phyloP scores from a whole-genome alignment of 1,140 invertebrate genomes.

The Bombus terrestris region DNA sequence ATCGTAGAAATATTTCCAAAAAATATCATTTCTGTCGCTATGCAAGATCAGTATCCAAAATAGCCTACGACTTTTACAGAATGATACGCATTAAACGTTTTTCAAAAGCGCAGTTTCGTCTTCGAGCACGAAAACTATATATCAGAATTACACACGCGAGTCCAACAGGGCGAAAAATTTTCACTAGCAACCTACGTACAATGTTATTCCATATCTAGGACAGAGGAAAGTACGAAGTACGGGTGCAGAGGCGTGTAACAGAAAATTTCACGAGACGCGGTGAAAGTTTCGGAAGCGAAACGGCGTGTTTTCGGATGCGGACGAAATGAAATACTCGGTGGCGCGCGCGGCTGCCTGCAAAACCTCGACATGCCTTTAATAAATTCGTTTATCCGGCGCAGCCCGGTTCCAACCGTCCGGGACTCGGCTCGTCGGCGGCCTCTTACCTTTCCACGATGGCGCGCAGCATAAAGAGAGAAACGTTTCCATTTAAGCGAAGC shows the following conservation, averaged over 20 bases:
- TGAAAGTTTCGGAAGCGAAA: not conserved
- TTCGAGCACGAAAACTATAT: too few species aligned
- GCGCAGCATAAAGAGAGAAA: constrained; percentile 67
- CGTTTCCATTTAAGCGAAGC: constrained; percentile 74
- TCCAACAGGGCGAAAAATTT: not conserved
- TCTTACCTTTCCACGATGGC: constrained; percentile 63
- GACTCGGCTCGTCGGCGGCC: not conserved
- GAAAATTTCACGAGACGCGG: not conserved
- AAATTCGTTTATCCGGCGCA: constrained; percentile 68
- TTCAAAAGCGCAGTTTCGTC: too few species aligned
- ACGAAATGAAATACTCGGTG: constrained; percentile 8
- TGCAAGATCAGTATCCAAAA: too few species aligned
- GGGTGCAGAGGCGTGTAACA: not conserved
- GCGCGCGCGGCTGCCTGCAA: not conserved
- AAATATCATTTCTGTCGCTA: too few species aligned
- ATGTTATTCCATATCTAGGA: not conserved
- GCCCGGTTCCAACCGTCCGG: constrained; percentile 15
- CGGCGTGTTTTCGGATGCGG: not conserved
- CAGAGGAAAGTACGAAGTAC: not conserved
- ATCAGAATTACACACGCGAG: too few species aligned
- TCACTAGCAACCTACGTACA: not conserved
- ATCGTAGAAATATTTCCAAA: too few species aligned
- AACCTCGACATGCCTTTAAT: constrained; percentile 61
- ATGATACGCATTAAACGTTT: too few species aligned
- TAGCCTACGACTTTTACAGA: too few species aligned